phyloP scores from a whole-genome alignment of 2,113 vertebrate species.

The Vireo altiloquus region DNA sequence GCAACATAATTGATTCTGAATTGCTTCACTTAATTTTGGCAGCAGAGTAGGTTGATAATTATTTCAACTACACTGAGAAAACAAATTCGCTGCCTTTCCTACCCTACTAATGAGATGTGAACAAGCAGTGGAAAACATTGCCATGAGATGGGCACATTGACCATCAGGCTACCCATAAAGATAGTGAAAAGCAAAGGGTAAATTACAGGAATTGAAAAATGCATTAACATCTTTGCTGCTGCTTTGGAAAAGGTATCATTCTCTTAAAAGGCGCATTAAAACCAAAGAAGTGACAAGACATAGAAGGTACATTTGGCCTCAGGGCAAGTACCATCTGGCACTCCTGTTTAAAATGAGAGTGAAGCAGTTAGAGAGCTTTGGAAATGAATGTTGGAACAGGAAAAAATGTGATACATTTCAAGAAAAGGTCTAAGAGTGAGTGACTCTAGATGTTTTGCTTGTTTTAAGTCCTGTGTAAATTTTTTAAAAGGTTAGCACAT shows the following conservation, averaged over 20 bases:
- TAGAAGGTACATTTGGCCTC: background rate
- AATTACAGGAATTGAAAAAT: background rate
- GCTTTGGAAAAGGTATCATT: background rate
- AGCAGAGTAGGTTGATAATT: background rate
- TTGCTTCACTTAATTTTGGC: background rate
- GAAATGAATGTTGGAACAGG: background rate
- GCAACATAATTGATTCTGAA: background rate
- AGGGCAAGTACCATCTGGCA: background rate
- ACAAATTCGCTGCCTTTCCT: background rate
- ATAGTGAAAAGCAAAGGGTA: background rate
- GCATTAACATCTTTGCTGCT: background rate
- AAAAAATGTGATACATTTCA: background rate
- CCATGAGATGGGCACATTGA: background rate
- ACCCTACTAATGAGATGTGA: background rate
- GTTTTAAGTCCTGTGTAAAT: background rate
- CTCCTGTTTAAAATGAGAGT: background rate
- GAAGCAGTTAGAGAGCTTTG: background rate
- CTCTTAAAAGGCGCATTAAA: background rate
- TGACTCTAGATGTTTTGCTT: background rate
- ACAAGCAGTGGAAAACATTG: background rate
- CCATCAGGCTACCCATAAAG: background rate
- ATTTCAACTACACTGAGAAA: background rate
- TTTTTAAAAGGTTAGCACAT: background rate
- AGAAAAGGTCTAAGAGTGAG: background rate
- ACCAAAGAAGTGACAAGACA: background rate